Conservation (phyloP, 1,140 invertebrate genomes). For the Drosophila willistoni region DNA sequence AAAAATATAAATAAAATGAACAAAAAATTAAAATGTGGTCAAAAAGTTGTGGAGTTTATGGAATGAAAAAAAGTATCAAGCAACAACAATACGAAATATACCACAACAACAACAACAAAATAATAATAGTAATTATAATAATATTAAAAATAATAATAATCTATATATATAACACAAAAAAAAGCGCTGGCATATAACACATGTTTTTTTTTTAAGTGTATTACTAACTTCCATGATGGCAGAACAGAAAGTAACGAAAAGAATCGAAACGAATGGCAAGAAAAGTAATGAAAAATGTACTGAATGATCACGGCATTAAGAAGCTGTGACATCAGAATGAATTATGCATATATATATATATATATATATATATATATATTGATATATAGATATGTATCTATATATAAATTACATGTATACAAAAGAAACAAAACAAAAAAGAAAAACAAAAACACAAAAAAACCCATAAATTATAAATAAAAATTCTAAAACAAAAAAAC, state of each 20-base stretch:
- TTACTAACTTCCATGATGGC: conserved; percentile 1
- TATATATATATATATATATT: conserved; percentile 30
- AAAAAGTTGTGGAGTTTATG: background rate
- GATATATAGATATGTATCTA: conserved; percentile 24
- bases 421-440: conserved; percentile 39
- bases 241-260: conserved; percentile 27
- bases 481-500: conserved; percentile 11
- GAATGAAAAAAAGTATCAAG: background rate
- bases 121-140: conserved; percentile 6
- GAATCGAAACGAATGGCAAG: conserved; percentile 22
- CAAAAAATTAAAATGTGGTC: background rate
- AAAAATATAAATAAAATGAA: background rate
- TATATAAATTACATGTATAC: conserved; percentile 76
- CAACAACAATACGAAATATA: background rate
- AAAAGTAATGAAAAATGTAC: conserved; percentile 20
- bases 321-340: conserved; percentile 34
- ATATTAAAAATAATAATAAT: conserved; percentile 4
- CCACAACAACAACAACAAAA: background rate
- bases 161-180: conserved; percentile 4
- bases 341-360: conserved; percentile 52
- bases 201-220: conserved; percentile 14
- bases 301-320: conserved; percentile 46
- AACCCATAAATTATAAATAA: conserved; percentile 15
- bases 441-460: conserved; percentile 1
- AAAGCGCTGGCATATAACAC: conserved; percentile 11